Evolutionary conservation across 2,888 invertebrate species (phyloP), one percentile per base, ranked within the genome.

Genomic region (Slavum lentiscoides): DNA sequence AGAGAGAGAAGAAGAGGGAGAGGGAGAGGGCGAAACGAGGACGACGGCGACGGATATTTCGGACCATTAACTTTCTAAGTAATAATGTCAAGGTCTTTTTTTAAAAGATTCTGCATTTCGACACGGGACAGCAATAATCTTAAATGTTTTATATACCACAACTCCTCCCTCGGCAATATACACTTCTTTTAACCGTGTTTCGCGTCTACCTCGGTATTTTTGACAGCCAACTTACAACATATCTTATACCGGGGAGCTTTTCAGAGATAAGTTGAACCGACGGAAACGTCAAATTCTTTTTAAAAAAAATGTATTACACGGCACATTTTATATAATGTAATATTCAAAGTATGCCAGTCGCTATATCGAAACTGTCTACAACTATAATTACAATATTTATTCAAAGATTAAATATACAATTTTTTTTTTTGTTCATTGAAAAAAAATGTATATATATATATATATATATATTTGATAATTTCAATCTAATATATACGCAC

Each of bases 21-120:
- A 49, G 37, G n/a, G 77, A 64, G 64, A 59, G 53, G 37, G 67
- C 72, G 77, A 58, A 82, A 80, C 81, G 80, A 77, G 82, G 77
- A 70, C 74, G 43, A 67, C 74, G 75, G 75, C 74, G 82, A 77
- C 74, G 80, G 81, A 67, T 67, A 81, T 80, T 77, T 80, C 80
- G 23, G 72, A 23, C 72, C 80, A 72, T 80, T 80, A 72, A 70
- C 70, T 80, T 72, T 58, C 66, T 58, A 23, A 72, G 62, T 70
- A 70, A 80, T 72, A 70, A 80, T 80, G 80, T 80, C 80, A 72
- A 72, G 72, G 70, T 80, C 43, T 70, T 72, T 80, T 70, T 70
- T 70, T 23, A 72, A 64, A 64, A 80, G 39, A 62, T 64, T 77
- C 53, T 69, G 72, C 55, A 64, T 80, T 80, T 80, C 70, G 80